These are phyloP conservation scores for Solea solea DNA, from an alignment of 2,113 vertebrate species.

Conservation along the genomic window DNA sequence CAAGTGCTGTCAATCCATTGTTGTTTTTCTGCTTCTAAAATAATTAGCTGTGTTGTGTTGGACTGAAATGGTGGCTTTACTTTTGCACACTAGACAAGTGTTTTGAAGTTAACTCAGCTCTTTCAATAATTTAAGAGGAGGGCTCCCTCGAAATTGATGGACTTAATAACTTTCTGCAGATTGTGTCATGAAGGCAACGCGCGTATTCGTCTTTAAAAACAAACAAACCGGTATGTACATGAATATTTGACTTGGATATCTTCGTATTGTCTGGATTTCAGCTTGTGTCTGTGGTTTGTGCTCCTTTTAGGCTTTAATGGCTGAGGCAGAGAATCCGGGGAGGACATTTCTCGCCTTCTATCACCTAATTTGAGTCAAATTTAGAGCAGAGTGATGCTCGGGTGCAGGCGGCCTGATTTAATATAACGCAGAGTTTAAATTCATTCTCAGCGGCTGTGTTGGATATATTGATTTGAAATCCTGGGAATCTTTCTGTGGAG, in stretches of 20 bases:
- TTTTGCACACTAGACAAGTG: constrained; percentile 17
- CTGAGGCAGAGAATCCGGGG: constrained; percentile 2
- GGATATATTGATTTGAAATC: constrained; percentile 71
- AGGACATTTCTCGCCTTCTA: constrained; percentile 27
- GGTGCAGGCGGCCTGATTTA: constrained; percentile 31
- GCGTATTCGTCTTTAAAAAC: constrained; percentile 8
- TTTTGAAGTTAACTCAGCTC: constrained; percentile 44
- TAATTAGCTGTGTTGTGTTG: constrained; percentile 47
- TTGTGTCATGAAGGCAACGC: constrained; percentile 22
- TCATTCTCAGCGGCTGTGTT: constrained; percentile 49
- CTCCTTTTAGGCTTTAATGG: constrained; percentile 18
- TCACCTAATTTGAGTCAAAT: constrained; percentile 48
- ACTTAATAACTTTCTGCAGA: constrained; percentile 30
- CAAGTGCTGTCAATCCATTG: not conserved
- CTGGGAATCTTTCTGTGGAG: constrained; percentile 49
- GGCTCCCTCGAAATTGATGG: constrained; percentile 8
- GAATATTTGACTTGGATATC: not conserved
- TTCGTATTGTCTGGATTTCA: not conserved
- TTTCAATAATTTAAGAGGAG: constrained; percentile 56
- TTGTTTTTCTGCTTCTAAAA: constrained; percentile 27
- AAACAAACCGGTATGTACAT: not conserved
- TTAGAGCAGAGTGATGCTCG: constrained; percentile 29
- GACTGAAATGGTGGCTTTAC: constrained; percentile 34
- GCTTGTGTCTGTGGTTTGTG: not conserved
- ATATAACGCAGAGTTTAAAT: constrained; percentile 44